These are phyloP conservation scores for Saccostrea cuccullata DNA, from an alignment of 1,140 invertebrate genomes.

Conservation along the genomic window DNA sequence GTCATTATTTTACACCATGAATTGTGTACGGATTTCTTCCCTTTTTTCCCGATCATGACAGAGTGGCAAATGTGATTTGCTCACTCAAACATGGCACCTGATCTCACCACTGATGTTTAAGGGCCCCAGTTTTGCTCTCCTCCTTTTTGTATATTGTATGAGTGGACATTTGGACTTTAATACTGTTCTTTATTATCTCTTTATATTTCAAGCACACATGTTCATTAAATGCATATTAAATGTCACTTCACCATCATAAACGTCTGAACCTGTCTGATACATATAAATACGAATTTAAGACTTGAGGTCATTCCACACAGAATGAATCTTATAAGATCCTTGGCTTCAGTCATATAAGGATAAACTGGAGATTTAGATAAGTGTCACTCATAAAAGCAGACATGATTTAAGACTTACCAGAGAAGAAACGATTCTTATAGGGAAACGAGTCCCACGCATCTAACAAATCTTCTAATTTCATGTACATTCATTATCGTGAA, in stretches of 20 bases:
- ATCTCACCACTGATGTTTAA: too few species aligned
- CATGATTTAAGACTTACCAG: neutral
- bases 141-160: too few species aligned
- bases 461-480: conserved; percentile 22
- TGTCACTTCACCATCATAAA: neutral
- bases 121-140: too few species aligned
- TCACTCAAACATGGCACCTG: too few species aligned
- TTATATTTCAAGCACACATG: neutral
- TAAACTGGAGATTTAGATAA: neutral
- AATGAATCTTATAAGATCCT: neutral
- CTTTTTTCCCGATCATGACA: too few species aligned
- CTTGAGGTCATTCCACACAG: neutral
- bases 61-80: too few species aligned
- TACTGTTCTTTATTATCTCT: too few species aligned
- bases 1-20: too few species aligned
- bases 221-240: conserved; percentile 17
- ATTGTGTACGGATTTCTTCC: too few species aligned
- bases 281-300: neutral
- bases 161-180: too few species aligned
- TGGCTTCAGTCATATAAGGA: neutral
- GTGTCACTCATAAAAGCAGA: neutral
- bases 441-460: neutral
- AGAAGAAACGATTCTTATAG: neutral
- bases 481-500: neutral
- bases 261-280: neutral